Evolutionary conservation across 1,140 invertebrate genomes (phyloP), one percentile per base, ranked within the genome.

Genomic region (Melanaphis sacchari): DNA sequence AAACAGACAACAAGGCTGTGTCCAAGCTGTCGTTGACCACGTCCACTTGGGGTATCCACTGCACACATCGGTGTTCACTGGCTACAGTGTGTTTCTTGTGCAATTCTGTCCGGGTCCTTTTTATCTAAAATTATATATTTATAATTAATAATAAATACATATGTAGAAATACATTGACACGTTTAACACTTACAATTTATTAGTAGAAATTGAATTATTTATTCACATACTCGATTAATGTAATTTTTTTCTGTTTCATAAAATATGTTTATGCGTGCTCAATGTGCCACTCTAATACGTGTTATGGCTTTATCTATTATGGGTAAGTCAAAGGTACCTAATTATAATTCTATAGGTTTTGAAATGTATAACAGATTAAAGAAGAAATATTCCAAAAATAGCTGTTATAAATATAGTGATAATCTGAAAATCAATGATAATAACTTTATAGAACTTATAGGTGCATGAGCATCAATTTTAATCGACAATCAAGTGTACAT

Each of bases 71-170:
- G 38, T 93, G 81, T 93, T 93, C 46, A 7, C 91, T 93, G 49
- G 91, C 41, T n/a, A 93, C 46, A 11, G 91, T 93, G 26, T 82
- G 76, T 49, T 93, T 93, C 36, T 21, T 52, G 46, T 93, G 91
- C 36, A 93, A 54, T 24, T 82, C 90, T n/a, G 36, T 49, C 5
- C n/a, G 21, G 18, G 38, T 0, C 21, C 1, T 31, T 24, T 66
- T 90, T 2, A 26, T 0, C 89, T 66, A 54, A 24, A 54, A 59
- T 36, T n/a, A n/a, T 76, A n/a, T n/a, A 15, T 76, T 76, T 76
- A n/a, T 21, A n/a, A 76, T n/a, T 76, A 5, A n/a, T n/a, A n/a
- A 6, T 15, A 66, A 4, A 0, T 66, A n/a, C 15, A 4, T n/a
- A 66, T 26, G n/a, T 76, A n/a, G n/a, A n/a, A n/a, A n/a, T 15